Base-by-base conservation (phyloP, 2,113 vertebrate genomes). In the Steatornis caripensis region DNA sequence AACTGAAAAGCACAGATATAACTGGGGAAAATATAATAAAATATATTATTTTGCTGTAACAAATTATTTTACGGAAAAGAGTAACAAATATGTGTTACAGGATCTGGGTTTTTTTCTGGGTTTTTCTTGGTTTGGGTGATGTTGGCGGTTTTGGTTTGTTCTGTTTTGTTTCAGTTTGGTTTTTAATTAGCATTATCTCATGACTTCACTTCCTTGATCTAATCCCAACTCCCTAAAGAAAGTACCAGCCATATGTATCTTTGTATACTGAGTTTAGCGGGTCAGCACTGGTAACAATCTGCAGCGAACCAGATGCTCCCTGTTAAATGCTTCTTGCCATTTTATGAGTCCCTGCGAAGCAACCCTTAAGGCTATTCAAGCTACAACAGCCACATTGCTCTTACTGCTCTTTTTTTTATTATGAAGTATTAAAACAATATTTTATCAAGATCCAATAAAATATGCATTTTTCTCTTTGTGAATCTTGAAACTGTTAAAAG, bases 351-450 rank as follows among this genome's bases (percentile, higher is more conserved):
- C 17, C 45, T 71, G 37, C 2, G 4, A 91, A 70, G 17, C 30
- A 93, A 39, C 19, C 20, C 49, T 48, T 55, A 65, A 75, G 20
- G 41, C n/a, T 88, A 13, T 71, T 68, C 60, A 77, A 58, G 39
- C 15, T 77, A 58, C 66, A 87, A 26, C 20, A 76, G 37, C 11
- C 37, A 43, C 91, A 80, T 62, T 80, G 27, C 27, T 77, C 68
- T 51, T 72, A 53, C 10, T 79, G 60, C 14, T 70, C 26, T 88
- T 89, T 57, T 76, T 90, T 87, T 87, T 77, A 88, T 88, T 88
- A 69, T 54, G 41, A 69, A 65, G 11, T 94, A 88, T 91, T 93
- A 87, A 94, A 90, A 14, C 30, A 80, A n/a, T 81, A 95, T 94
- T 91, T 95, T 93, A 88, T 74, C 41, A 46, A 27, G 14, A 74